Conservation (phyloP, 2,888 invertebrate genomes). For the Lysandra bellargus region DNA sequence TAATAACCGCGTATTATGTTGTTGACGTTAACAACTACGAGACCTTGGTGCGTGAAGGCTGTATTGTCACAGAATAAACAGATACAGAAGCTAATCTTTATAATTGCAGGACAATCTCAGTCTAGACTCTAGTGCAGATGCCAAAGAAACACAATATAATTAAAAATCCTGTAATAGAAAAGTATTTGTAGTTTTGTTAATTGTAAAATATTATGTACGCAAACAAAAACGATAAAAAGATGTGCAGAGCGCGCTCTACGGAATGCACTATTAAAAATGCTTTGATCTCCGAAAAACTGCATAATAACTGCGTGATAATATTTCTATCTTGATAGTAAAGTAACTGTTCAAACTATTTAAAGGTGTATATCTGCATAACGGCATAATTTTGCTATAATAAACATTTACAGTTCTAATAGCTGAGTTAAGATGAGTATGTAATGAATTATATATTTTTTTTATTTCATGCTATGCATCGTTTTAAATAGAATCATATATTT, state of each 20-base stretch:
- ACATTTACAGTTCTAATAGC: no score
- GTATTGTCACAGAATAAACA: neutral
- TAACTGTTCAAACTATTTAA: no score
- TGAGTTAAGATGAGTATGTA: no score
- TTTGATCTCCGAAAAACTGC: no score
- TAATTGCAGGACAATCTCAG: neutral
- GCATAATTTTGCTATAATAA: no score
- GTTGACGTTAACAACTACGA: neutral
- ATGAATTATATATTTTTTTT: no score
- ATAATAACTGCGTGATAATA: no score
- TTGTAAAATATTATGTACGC: no score
- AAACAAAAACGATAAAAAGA: neutral
- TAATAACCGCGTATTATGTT: neutral
- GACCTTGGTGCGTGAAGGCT: slow-evolving; percentile 3
- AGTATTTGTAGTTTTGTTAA: neutral
- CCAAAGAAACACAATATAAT: neutral
- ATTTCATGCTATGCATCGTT: no score
- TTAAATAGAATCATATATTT: no score
- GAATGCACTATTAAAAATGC: neutral
- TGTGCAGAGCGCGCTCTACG: neutral
- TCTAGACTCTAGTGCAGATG: neutral
- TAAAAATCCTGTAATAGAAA: neutral
- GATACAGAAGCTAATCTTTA: neutral
- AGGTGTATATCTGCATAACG: no score
- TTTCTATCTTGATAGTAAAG: no score